Evolutionary conservation across 2,113 vertebrate genomes (phyloP).

Genomic region (Gymnarchus niloticus): DNA sequence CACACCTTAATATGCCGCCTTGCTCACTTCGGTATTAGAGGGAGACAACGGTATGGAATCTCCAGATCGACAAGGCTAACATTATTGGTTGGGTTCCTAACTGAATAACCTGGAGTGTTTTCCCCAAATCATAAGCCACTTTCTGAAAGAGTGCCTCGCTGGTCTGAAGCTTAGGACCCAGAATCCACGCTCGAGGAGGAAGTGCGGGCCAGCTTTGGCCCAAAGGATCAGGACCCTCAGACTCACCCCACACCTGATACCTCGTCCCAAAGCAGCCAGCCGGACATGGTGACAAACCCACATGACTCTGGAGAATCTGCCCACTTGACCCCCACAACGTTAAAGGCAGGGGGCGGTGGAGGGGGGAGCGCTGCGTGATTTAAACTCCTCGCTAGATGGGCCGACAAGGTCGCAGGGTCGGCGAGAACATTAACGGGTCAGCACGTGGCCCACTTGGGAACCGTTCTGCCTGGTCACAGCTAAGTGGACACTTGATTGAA

Average conservation of each 20-base stretch:
- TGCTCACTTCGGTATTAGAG: neutral
- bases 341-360: constrained; percentile 66
- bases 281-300: constrained; percentile 56
- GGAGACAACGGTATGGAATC: neutral
- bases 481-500: constrained; percentile 99
- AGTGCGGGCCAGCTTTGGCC: neutral
- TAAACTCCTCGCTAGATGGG: constrained; percentile 89
- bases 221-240: constrained; percentile 51
- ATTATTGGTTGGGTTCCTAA: neutral
- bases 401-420: constrained; percentile 98
- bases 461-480: constrained; percentile 99
- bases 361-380: constrained; percentile 75
- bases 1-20: neutral
- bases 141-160: neutral
- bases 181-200: neutral
- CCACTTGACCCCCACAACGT: constrained; percentile 79
- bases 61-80: neutral
- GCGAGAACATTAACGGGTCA: constrained; percentile 97
- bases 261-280: constrained; percentile 49
- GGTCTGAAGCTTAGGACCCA: too few relatives aligned
- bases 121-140: neutral
- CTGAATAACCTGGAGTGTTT: neutral
- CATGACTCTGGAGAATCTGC: constrained; percentile 63
- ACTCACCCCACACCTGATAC: constrained; percentile 45
- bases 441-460: constrained; percentile 96